Percentiles rank a stretch among this genome's conserved stretches.
These are phyloP conservation scores for Sprattus sprattus DNA, from an alignment of 2,113 vertebrate species.

Conservation along the genomic window DNA sequence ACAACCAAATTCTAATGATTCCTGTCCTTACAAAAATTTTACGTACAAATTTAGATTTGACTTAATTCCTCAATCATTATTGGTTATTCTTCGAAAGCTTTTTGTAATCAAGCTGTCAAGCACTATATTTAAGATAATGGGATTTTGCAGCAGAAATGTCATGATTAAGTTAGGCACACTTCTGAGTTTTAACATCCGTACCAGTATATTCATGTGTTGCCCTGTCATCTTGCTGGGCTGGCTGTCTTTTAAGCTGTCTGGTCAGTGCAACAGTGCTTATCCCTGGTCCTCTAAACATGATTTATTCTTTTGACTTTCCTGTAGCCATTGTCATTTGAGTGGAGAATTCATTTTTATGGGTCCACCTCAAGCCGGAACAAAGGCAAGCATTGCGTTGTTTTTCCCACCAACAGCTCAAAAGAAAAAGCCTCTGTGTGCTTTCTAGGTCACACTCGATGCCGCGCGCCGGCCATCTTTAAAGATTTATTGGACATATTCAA, in stretches of 20 bases:
- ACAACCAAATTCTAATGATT: background rate
- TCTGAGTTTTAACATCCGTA: slow-evolving; percentile 11
- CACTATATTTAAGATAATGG: background rate
- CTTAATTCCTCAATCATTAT: background rate
- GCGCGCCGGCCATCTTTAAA: slow-evolving; percentile 31
- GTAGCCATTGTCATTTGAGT: slow-evolving; percentile 12
- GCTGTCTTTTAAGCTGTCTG: slow-evolving; percentile 15
- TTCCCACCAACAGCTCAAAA: slow-evolving; percentile 24
- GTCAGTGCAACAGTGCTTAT: slow-evolving; percentile 44
- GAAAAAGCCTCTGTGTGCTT: slow-evolving; percentile 30
- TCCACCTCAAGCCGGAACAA: slow-evolving; percentile 56
- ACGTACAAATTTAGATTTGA: background rate
- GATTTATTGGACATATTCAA: slow-evolving; percentile 41
- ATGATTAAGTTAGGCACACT: background rate
- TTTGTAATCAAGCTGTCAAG: background rate
- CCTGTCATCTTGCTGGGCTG: slow-evolving; percentile 22
- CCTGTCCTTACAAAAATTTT: background rate
- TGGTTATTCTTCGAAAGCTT: background rate
- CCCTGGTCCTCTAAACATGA: slow-evolving; percentile 36
- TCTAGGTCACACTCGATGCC: slow-evolving; percentile 51
- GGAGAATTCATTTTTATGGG: slow-evolving; percentile 43
- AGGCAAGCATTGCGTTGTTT: slow-evolving; percentile 72
- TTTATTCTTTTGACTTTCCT: slow-evolving; percentile 29
- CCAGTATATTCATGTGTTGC: slow-evolving; percentile 43
- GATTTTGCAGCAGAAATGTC: background rate